Evolutionary conservation across 2,797 vertebrate genomes (phyloP), one percentile per base, ranked within the genome.

Genomic region (Pseudomugil tenellus): DNA sequence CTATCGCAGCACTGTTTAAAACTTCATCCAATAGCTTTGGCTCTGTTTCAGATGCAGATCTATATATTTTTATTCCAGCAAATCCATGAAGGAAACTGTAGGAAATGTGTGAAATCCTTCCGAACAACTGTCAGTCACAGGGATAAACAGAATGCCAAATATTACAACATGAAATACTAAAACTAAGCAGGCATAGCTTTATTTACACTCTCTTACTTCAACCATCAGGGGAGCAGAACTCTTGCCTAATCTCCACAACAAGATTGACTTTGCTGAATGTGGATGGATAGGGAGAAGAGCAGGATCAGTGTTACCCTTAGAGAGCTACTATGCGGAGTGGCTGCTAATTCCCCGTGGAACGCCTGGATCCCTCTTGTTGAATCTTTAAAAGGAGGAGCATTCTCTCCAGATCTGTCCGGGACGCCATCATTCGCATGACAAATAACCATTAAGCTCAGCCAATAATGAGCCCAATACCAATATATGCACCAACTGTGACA

Each of bases 371-470:
- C 79, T 76, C 86, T 79, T 77, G 69, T 85, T 84, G 62, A 69
- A 65, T 76, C 35, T 67, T 58, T 74, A 71, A n/a, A 78, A 87
- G 81, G 72, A 76, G 81, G 70, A 65, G 74, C 78, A 51, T 78
- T 89, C 58, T 19, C 73, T 80, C 84, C 70, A 79, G 89, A 93
- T 89, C 74, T 58, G 71, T 90, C 86, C 2, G 75, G 65, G 77
- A 82, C 64, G 58, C 79, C 71, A 17, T 77, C 77, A 25, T 79
- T 85, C 52, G 71, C 88, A 78, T 92, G 87, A 91, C 86, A 89
- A 92, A 91, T 84, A 77, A 82, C 89, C 90, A 84, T 91, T 82
- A 86, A 88, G 77, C 83, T 63, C 78, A 60, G 73, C 85, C 87
- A 85, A 89, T 86, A 80, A 71, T 10, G 68, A 70, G 70, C 34